Evolutionary conservation across 23 tunicate species (phyloP).

Genomic region (Styela plicata): DNA sequence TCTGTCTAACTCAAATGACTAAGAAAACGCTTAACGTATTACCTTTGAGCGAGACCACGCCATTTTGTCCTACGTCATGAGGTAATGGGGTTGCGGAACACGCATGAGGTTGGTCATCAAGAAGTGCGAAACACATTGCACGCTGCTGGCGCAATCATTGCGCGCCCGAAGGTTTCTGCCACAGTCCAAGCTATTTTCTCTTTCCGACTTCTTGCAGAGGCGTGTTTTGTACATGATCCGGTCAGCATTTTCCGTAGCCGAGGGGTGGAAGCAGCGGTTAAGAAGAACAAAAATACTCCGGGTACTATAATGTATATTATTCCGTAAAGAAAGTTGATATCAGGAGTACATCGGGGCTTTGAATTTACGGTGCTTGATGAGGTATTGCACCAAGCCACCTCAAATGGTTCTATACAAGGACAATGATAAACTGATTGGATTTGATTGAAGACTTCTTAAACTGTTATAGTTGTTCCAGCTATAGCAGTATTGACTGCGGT

Average conservation of each 20-base stretch:
- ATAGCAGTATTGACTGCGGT: conserved; percentile 30
- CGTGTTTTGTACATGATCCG: conserved; percentile 23
- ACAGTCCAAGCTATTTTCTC: background rate
- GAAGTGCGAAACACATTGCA: conserved; percentile 38
- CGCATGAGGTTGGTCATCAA: conserved; percentile 51
- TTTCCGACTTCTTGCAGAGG: conserved; percentile 3
- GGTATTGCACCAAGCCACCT: conserved; percentile 16
- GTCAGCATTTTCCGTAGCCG: conserved; percentile 52
- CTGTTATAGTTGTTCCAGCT: conserved; percentile 15
- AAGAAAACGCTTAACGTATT: too few species aligned
- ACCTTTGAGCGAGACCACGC: conserved; percentile 25
- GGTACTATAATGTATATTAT: conserved; percentile 41
- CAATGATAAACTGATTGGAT: conserved; percentile 33
- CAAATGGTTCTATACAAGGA: conserved; percentile 36
- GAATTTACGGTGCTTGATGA: conserved; percentile 2
- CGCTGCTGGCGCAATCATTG: conserved; percentile 45
- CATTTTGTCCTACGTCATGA: conserved; percentile 15
- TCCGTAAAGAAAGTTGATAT: conserved; percentile 47
- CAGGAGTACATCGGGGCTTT: conserved; percentile 3
- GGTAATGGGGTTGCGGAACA: conserved; percentile 52
- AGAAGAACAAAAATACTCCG: conserved; percentile 36
- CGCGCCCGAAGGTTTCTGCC: background rate
- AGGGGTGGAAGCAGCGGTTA: conserved; percentile 32
- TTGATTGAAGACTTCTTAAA: conserved; percentile 10
- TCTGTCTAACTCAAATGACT: too few species aligned